These are phyloP conservation scores for Lobophora halterata DNA, from an alignment of 2,888 invertebrate genomes.

Conservation along the genomic window DNA sequence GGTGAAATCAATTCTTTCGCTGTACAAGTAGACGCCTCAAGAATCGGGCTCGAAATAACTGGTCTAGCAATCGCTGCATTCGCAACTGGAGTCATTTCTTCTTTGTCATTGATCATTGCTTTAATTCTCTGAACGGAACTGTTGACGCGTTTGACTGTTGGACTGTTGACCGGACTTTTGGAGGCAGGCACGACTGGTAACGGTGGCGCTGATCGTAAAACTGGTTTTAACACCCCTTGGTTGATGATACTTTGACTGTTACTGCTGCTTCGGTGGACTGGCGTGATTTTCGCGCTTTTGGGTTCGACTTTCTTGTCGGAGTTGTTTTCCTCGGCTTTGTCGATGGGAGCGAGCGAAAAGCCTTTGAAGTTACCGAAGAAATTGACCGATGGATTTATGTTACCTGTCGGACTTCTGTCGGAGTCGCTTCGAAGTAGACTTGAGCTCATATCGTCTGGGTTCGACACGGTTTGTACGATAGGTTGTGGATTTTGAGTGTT, in stretches of 20 bases:
- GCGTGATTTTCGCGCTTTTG: slow-evolving; percentile 79
- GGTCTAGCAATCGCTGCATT: slow-evolving; percentile 86
- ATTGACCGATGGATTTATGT: slow-evolving; percentile 76
- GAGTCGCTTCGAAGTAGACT: slow-evolving; percentile 82
- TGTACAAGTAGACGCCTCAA: slow-evolving; percentile 90
- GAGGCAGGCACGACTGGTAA: slow-evolving; percentile 79
- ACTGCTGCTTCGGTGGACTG: slow-evolving; percentile 68
- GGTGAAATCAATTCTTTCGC: slow-evolving; percentile 87
- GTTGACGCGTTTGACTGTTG: slow-evolving; percentile 63
- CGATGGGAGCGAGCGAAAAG: slow-evolving; percentile 87
- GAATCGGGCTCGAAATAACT: slow-evolving; percentile 89
- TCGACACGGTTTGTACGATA: slow-evolving; percentile 76
- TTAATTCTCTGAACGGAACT: slow-evolving; percentile 71
- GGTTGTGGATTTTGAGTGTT: slow-evolving; percentile 57
- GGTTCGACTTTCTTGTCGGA: slow-evolving; percentile 33
- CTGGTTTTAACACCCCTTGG: slow-evolving; percentile 66
- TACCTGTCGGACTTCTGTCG: slow-evolving; percentile 68
- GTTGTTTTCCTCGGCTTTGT: slow-evolving; percentile 51
- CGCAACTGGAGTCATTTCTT: slow-evolving; percentile 55
- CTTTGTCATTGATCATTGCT: slow-evolving; percentile 69
- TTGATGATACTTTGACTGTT: slow-evolving; percentile 58
- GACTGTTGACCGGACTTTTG: slow-evolving; percentile 59
- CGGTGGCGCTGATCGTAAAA: slow-evolving; percentile 82
- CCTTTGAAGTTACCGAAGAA: slow-evolving; percentile 94
- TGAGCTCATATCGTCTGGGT: slow-evolving; percentile 87